A percentile compares a stretch with the other conserved stretches of the same genome.
Conservation (phyloP, 2,113 vertebrate genomes). For the Otis tarda region DNA sequence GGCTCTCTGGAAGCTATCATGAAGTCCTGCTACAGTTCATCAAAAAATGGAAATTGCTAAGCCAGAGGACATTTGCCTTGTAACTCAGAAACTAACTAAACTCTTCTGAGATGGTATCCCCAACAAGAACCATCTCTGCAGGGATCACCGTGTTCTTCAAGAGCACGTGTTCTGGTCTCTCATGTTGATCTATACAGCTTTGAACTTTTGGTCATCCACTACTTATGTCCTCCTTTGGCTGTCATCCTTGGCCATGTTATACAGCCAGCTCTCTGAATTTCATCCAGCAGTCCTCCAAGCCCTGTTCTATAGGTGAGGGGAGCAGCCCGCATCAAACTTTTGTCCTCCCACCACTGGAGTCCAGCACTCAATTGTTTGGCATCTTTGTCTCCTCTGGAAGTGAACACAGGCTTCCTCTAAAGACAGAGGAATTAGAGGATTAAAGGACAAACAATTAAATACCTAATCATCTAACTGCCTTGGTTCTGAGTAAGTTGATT, state of each 20-base stretch:
- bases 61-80: background rate
- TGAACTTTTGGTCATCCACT: background rate
- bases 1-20: slow-evolving; percentile 45
- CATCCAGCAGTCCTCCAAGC: background rate
- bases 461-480: background rate
- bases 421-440: background rate
- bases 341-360: background rate
- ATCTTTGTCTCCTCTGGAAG: background rate
- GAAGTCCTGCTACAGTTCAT: background rate
- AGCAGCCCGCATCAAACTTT: background rate
- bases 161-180: background rate
- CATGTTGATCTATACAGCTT: background rate
- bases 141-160: background rate
- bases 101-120: background rate
- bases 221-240: background rate
- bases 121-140: background rate
- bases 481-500: background rate
- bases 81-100: background rate
- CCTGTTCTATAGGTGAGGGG: background rate
- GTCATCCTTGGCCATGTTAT: background rate
- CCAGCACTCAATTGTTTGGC: background rate
- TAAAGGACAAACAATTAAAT: background rate
- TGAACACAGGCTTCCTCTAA: background rate
- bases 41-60: background rate
- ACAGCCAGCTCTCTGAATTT: background rate